Evolutionary conservation across 2,113 vertebrate genomes (phyloP), one percentile per base, ranked within the genome.

Genomic region (Leptocoma aspasia): DNA sequence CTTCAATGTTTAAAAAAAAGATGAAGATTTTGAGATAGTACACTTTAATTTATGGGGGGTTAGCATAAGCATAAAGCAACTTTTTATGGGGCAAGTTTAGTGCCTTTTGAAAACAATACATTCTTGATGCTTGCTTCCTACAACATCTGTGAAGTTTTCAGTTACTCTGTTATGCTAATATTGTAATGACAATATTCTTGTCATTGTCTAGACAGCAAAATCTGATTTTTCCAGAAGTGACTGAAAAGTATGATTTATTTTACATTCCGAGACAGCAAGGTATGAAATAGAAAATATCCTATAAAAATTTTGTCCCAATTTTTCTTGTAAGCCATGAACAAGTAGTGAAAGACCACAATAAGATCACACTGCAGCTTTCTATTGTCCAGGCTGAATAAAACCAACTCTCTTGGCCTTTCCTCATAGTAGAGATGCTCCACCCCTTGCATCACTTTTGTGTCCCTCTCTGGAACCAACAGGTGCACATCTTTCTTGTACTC

Each of bases 151-250:
- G 72, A 71, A 73, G 28, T 73, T 91, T 83, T 85, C 85, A 90
- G 88, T 64, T 93, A 70, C 33, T 86, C 60, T 35, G 14, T 79
- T 96, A 79, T 84, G 52, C 41, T 71, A 73, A 86, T 96, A 79
- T 79, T 81, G 41, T 27, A 14, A 41, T 72, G 81, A 80, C 56
- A 93, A 91, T 89, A 82, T 77, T 76, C 72, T 96, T 96, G 79
- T 33, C 57, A 53, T 88, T 94, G 52, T 94, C 92, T 94, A 96
- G 90, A 96, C 89, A 95, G 75, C 84, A 78, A 95, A 69, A 77
- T 88, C 66, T 91, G 77, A 7, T 80, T 96, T 94, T 94, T 94
- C 41, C 24, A 69, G 63, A 72, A 30, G 4, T 75, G 63, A 18
- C 15, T 27, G 10, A 94, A 77, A 82, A 81, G 10, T 44, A 20